Evolutionary conservation across 2,113 vertebrate species (phyloP), one percentile per base, ranked within the genome.

Genomic region (Dissostichus mawsoni): DNA sequence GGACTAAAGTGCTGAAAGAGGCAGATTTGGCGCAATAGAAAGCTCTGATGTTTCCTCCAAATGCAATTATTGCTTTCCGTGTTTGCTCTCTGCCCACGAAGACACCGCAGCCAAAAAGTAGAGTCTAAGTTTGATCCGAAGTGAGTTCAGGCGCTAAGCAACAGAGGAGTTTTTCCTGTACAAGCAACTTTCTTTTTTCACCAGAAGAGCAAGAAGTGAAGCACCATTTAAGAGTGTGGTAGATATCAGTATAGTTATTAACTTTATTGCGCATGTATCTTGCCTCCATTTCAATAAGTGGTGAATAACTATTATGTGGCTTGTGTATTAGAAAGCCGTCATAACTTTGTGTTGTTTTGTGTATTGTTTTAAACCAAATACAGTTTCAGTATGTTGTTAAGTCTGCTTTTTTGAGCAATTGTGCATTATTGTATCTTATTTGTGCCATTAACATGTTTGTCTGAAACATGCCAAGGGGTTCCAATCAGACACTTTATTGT

Each of bases 21-120:
- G 70, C 45, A 50, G 45, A 74, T 2, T 25, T 18, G 70, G 13
- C 11, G 11, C 65, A 56, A 45, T 45, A 23, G 18, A 33, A 63
- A 56, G 45, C 25, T 25, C 5, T 51, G 7, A 48, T 48, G 47
- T 66, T 75, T 67, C 50, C 14, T 76, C 50, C 14, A 11, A 69
- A 64, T 0, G 29, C 9, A 68, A 74, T 74, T 13, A 48, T 59
- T 74, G 47, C 45, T 61, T 65, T 48, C 63, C 48, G 47, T 53
- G 23, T 74, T 69, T 67, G 62, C 41, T 18, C 7, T 20, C 29
- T 14, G 47, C 1, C 55, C 23, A 23, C 1, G 44, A 55, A 41
- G 69, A 68, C 29, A 44, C 44, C 6, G 64, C 75, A 57, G 64
- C 20, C 33, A 53, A 36, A 63, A 33, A 33, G 25, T 62, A n/a